Evolutionary conservation across 2,888 invertebrate genomes (phyloP), one percentile per base, ranked within the genome.

Genomic region (Calliphora vomitoria): DNA sequence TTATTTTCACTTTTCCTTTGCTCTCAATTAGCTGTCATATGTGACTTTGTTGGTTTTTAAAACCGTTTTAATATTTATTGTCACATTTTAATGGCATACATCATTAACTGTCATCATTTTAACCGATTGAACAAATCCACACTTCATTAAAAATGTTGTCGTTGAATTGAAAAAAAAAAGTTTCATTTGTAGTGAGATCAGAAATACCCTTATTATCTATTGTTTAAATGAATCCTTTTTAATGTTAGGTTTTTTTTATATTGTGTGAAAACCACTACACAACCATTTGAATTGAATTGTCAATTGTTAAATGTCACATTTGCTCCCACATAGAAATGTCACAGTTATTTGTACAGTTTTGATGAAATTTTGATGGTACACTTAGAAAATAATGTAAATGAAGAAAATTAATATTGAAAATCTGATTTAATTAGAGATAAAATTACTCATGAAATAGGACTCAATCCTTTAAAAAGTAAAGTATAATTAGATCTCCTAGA

Each of bases 71-170:
- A 47, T 47, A 38, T 68, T 76, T 64, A 76, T 87, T 87, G 81
- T 78, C 50, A 47, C 72, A 64, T 64, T 71, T 76, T 64, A 87
- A 87, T 81, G 50, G 53, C 76, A 87, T 78, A 74, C 81, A 78
- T 82, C 82, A 87, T 85, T 79, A 74, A 82, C 72, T 87, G 87
- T 87, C 87, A 84, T 55, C 76, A 82, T 62, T 82, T 74, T 20
- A 87, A 82, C 1, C 74, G 87, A 69, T 85, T 87, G 79, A 87
- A 85, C 85, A 87, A 87, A 87, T 87, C 64, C 85, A 85, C 87
- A 87, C 87, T 87, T 87, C 78, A 87, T 87, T 85, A 85, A 84
- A 69, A 87, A 62, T 83, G 2, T 66, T 66, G 15, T 53, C 31
- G n/a, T 64, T 68, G 31, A 18, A 50, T 41, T 35, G n/a, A 25